Evolutionary conservation across 2,113 vertebrate genomes (phyloP), one percentile per base, ranked within the genome.

Genomic region (Tetrax tetrax): DNA sequence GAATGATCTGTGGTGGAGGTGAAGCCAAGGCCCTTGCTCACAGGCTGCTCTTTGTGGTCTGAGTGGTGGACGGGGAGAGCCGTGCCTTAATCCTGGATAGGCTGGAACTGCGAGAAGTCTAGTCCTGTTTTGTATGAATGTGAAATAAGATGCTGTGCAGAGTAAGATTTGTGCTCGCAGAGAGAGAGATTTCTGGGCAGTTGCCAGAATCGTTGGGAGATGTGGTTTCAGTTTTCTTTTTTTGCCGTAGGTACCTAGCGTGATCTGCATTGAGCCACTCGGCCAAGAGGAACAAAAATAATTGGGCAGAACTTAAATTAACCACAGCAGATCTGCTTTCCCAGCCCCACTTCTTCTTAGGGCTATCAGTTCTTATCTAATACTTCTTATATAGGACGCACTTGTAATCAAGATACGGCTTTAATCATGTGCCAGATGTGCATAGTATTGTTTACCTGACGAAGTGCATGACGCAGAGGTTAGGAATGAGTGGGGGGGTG

Each of bases 401-500:
- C 53, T 54, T 21, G 15, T 45, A 90, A 54, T 81, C 31, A 48
- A 94, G 74, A 66, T 48, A 37, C 0, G 10, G 91, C 87, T 91
- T 87, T n/a, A 10, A 61, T 57, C 19, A 2, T 53, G 41, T 72
- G 65, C 87, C 83, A 95, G 69, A 38, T 78, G 60, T 33, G 47
- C 56, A 29, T n/a, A 69, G 28, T 38, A 53, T 66, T 75, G 75
- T 75, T 89, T 83, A 95, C 17, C 77, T 87, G 89, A 78, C 56
- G 29, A 18, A 35, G 60, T 35, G 57, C 1, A 3, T 94, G 96
- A 96, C 35, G 7, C 81, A 85, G 81, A 89, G 48, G 81, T 57
- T 87, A 87, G 93, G 95, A 96, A 95, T 91, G 94, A 93, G 25
- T 33, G 43, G 27, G 70, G 70, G 81, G n/a, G 91, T 91, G 87